Conservation (phyloP, 2,888 invertebrate species). For the Anodontia alba region DNA sequence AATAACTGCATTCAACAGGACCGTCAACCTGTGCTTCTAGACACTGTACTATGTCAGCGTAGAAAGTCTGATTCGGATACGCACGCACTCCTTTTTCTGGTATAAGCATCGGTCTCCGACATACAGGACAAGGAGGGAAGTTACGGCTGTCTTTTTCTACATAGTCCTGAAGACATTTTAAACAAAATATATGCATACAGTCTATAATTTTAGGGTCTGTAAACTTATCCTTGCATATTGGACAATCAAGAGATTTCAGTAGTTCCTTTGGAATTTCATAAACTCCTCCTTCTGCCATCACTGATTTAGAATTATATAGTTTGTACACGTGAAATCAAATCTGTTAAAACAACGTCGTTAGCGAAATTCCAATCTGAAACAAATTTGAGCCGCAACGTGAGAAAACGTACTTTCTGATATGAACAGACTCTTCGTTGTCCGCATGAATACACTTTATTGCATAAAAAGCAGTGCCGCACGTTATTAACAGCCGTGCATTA, state of each 20-base stretch:
- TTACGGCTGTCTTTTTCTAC: not conserved
- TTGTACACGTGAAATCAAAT: too few relatives aligned
- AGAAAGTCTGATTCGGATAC: not conserved
- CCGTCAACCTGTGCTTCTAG: not conserved
- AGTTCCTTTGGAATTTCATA: not conserved
- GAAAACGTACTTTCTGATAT: too few relatives aligned
- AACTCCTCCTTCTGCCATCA: not conserved
- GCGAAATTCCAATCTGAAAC: too few relatives aligned
- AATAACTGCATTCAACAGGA: not conserved
- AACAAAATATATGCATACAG: slow-evolving; percentile 5
- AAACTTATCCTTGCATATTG: not conserved
- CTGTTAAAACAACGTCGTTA: too few relatives aligned
- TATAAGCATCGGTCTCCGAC: not conserved
- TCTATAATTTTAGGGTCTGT: slow-evolving; percentile 5
- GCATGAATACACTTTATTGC: too few relatives aligned
- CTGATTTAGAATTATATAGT: too few relatives aligned
- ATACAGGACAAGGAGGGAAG: slow-evolving; percentile 2
- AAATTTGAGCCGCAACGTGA: too few relatives aligned
- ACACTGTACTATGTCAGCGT: not conserved
- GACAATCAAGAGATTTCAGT: not conserved
- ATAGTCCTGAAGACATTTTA: not conserved
- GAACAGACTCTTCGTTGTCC: too few relatives aligned
- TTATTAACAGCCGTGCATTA: too few relatives aligned
- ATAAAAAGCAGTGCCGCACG: too few relatives aligned
- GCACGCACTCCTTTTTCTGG: not conserved